phyloP scores from a whole-genome alignment of 2,888 invertebrate species.

The Agrilus mali region DNA sequence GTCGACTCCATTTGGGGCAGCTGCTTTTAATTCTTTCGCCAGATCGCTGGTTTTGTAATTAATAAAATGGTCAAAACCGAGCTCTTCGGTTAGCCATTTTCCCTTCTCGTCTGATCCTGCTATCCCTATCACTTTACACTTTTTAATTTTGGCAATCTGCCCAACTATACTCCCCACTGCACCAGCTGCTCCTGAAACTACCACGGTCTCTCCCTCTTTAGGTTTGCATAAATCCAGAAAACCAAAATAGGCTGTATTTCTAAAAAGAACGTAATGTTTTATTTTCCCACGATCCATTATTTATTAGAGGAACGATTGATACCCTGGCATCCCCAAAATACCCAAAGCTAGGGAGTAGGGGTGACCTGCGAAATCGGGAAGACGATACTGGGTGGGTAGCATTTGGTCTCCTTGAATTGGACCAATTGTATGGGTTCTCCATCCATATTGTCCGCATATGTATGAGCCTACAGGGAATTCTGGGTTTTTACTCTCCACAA shows the following conservation, averaged over 20 bases:
- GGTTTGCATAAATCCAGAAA: constrained; percentile 58
- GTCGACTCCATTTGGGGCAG: constrained; percentile 56
- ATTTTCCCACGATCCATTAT: neutral
- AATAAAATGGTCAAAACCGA: constrained; percentile 54
- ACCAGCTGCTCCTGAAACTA: constrained; percentile 63
- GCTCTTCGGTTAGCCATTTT: constrained; percentile 46
- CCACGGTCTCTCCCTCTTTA: constrained; percentile 58
- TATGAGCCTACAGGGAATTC: constrained; percentile 52
- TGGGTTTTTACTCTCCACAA: constrained; percentile 51
- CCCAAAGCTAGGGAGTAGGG: constrained; percentile 6
- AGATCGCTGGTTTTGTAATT: constrained; percentile 57
- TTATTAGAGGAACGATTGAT: no score
- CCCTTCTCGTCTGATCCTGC: constrained; percentile 60
- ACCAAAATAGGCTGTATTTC: constrained; percentile 66
- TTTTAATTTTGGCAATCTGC: constrained; percentile 64
- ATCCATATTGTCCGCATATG: constrained; percentile 52
- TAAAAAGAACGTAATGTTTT: constrained; percentile 23
- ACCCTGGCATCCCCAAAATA: constrained; percentile 8
- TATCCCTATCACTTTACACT: constrained; percentile 57
- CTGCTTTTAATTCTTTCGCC: constrained; percentile 40
- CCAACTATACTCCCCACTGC: constrained; percentile 68
- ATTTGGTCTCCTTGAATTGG: neutral
- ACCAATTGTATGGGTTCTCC: constrained; percentile 49
- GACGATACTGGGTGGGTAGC: neutral
- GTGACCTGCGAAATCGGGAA: constrained; percentile 5